Evolutionary conservation across 2,888 invertebrate genomes (phyloP).

Genomic region (Leuctra nigra): DNA sequence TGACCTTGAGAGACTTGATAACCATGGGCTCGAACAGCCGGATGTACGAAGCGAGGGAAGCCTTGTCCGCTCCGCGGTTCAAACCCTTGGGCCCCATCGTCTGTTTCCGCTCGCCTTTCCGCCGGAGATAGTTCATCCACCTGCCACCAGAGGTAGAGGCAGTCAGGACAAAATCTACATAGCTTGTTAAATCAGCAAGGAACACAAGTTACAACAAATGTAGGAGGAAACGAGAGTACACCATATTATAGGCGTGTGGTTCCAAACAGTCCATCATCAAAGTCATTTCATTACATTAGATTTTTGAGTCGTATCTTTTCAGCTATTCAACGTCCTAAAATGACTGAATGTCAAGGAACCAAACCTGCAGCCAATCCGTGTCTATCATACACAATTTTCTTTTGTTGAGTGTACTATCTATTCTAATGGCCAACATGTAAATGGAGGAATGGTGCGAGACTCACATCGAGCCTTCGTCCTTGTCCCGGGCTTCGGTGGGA

Average conservation of each 20-base stretch:
- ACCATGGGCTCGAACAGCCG: slow-evolving; percentile 92
- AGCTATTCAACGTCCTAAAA: too few species aligned
- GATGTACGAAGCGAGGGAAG: slow-evolving; percentile 69
- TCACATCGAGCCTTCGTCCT: slow-evolving; percentile 23
- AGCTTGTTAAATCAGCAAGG: too few species aligned
- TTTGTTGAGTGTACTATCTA: neutral
- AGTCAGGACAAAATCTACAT: too few species aligned
- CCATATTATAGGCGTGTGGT: too few species aligned
- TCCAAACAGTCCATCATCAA: too few species aligned
- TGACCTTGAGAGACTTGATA: slow-evolving; percentile 81
- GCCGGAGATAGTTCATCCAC: slow-evolving; percentile 26
- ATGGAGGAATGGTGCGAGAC: slow-evolving; percentile 7
- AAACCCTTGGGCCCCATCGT: slow-evolving; percentile 43
- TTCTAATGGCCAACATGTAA: neutral
- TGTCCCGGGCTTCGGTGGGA: slow-evolving; percentile 18
- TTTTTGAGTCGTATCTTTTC: too few species aligned
- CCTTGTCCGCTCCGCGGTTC: slow-evolving; percentile 46
- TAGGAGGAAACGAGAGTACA: too few species aligned
- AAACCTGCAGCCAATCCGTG: too few species aligned
- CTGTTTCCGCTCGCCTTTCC: slow-evolving; percentile 28
- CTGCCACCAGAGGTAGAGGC: slow-evolving; percentile 12
- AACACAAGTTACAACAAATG: neutral
- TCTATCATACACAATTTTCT: too few species aligned
- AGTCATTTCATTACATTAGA: too few species aligned
- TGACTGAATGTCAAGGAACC: too few species aligned